A percentile compares a stretch with the other conserved stretches of the same genome.
Conservation (phyloP, 2,888 invertebrate species). For the Rhagium mordax region DNA sequence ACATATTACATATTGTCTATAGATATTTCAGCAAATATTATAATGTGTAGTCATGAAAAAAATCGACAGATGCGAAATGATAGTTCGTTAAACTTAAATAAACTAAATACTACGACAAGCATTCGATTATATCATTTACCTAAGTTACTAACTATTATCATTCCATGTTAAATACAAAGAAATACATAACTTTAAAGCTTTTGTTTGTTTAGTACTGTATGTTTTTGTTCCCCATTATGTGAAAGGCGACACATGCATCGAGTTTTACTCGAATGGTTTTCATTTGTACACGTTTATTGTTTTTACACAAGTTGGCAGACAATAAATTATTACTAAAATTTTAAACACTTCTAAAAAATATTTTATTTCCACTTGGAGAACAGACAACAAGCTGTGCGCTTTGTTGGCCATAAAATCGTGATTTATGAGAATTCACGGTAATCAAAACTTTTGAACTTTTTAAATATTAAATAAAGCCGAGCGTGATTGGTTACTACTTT, state of each 20-base stretch:
- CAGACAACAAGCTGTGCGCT: neutral
- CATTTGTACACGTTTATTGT: slow-evolving; percentile 21
- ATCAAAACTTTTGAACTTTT: neutral
- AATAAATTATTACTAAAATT: slow-evolving; percentile 19
- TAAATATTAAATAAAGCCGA: neutral
- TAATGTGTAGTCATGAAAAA: too few species aligned
- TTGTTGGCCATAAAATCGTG: neutral
- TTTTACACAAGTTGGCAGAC: slow-evolving; percentile 6
- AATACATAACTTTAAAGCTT: neutral
- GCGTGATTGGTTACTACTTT: neutral
- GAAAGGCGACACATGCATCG: slow-evolving; percentile 22
- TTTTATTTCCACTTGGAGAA: neutral
- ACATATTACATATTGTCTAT: too few species aligned
- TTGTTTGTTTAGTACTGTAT: slow-evolving; percentile 8
- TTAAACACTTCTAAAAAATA: neutral
- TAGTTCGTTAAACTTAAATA: too few species aligned
- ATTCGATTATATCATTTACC: neutral
- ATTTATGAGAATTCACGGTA: neutral
- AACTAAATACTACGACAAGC: too few species aligned
- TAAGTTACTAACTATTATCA: neutral
- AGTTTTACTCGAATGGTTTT: slow-evolving; percentile 14
- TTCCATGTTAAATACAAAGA: neutral
- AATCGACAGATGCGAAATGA: too few species aligned
- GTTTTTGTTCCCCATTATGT: slow-evolving; percentile 14
- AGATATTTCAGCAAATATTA: too few species aligned